Evolutionary conservation across 1,140 invertebrate species (phyloP).

Genomic region (Chionoecetes opilio): DNA sequence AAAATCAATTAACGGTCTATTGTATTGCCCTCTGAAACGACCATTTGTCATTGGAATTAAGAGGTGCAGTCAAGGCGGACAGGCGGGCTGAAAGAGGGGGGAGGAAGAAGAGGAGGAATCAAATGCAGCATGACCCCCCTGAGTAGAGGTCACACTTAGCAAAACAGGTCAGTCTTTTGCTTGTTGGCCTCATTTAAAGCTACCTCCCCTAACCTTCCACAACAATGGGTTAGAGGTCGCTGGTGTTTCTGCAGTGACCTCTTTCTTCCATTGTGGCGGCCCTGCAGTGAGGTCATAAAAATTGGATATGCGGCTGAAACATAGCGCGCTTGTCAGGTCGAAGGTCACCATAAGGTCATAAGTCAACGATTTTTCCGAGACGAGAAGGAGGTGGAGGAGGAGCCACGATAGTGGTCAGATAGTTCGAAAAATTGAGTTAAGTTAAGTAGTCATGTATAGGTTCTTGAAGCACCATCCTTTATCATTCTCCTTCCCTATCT

Average conservation of each 20-base stretch:
- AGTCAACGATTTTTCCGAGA: not conserved
- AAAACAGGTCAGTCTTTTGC: not conserved
- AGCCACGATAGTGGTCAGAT: not conserved
- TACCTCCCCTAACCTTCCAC: too few species aligned
- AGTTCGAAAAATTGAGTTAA: not conserved
- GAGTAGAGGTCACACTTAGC: not conserved
- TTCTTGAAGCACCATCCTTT: not conserved
- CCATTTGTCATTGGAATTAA: not conserved
- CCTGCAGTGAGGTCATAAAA: not conserved
- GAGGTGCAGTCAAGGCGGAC: not conserved
- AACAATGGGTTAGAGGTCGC: not conserved
- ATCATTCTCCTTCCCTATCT: not conserved
- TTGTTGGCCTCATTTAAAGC: too few species aligned
- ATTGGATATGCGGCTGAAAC: not conserved
- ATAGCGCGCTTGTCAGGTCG: not conserved
- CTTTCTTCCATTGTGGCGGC: not conserved
- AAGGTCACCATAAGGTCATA: not conserved
- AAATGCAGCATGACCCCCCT: not conserved
- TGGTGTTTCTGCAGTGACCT: not conserved
- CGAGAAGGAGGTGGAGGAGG: not conserved
- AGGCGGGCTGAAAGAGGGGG: not conserved
- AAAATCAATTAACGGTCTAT: slow-evolving; percentile 22
- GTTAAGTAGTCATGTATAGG: not conserved
- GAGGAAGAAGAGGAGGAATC: not conserved
- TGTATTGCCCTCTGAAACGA: not conserved